These are phyloP conservation scores for Furcula furcula DNA, from an alignment of 2,888 invertebrate genomes.

Conservation along the genomic window DNA sequence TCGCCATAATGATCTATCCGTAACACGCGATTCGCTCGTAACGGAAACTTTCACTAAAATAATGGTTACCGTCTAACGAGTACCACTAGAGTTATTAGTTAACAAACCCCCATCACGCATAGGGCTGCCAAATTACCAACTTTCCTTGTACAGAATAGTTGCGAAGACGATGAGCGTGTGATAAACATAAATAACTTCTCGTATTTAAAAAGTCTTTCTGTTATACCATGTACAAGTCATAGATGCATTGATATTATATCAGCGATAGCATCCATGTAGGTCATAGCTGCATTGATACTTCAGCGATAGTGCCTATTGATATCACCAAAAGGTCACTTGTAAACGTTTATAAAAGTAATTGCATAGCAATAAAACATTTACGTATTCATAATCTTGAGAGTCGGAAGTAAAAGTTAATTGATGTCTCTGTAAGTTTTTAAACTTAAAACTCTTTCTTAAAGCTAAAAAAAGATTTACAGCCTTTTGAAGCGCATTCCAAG, in stretches of 20 bases:
- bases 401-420: conserved; percentile 12
- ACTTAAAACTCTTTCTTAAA: conserved; percentile 7
- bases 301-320: conserved; percentile 50
- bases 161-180: too few species aligned
- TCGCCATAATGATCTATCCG: conserved; percentile 43
- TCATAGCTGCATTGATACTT: conserved; percentile 29
- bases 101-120: conserved; percentile 65
- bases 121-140: conserved; percentile 4
- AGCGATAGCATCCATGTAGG: too few species aligned
- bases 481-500: neutral
- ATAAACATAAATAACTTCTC: too few species aligned
- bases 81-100: too few species aligned
- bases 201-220: too few species aligned
- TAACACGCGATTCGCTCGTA: conserved; percentile 68
- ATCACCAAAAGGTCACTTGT: conserved; percentile 44
- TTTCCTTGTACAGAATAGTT: too few species aligned
- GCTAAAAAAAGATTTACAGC: neutral
- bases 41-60: conserved; percentile 72
- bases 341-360: neutral
- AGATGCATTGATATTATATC: too few species aligned
- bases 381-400: neutral
- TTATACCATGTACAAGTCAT: too few species aligned
- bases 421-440: conserved; percentile 7
- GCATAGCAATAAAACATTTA: neutral
- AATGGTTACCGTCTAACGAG: conserved; percentile 53